Percentiles rank a stretch among this genome's conserved stretches.
Evolutionary conservation across 1,140 invertebrate genomes (phyloP).

Genomic region (Heliconius nattereri): DNA sequence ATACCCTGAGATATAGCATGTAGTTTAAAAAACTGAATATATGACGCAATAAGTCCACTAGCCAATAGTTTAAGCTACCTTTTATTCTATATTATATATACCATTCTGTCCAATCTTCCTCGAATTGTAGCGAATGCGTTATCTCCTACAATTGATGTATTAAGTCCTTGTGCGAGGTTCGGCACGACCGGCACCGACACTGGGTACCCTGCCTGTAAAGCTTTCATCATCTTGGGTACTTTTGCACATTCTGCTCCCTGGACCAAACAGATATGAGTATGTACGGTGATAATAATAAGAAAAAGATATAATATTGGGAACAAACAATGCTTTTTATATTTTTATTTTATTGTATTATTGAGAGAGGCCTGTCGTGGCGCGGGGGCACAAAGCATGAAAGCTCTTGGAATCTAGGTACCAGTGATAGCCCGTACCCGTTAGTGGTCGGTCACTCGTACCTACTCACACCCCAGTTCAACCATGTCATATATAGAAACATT

Average conservation of each 20-base stretch:
- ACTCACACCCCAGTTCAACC: no score
- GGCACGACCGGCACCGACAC: slow-evolving; percentile 52
- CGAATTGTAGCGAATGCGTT: slow-evolving; percentile 70
- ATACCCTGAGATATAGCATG: not conserved
- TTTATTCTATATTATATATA: slow-evolving; percentile 24
- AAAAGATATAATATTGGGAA: not conserved
- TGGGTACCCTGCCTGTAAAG: slow-evolving; percentile 62
- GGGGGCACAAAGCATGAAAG: no score
- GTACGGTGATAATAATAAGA: not conserved
- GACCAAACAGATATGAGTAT: slow-evolving; percentile 9
- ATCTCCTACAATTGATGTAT: slow-evolving; percentile 50
- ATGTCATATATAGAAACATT: no score
- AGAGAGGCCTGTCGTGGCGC: no score
- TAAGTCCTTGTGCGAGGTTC: slow-evolving; percentile 64
- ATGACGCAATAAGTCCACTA: no score
- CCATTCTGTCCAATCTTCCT: slow-evolving; percentile 71
- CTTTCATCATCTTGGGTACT: slow-evolving; percentile 71
- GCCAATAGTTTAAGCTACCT: not conserved
- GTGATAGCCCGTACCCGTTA: no score
- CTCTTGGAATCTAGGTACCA: no score
- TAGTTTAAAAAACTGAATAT: not conserved
- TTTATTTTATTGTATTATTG: no score
- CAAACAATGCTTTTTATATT: no score
- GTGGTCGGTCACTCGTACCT: no score
- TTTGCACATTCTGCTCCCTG: slow-evolving; percentile 71